Conservation (phyloP, 1,140 invertebrate species). For the Drosophila baimaii region DNA sequence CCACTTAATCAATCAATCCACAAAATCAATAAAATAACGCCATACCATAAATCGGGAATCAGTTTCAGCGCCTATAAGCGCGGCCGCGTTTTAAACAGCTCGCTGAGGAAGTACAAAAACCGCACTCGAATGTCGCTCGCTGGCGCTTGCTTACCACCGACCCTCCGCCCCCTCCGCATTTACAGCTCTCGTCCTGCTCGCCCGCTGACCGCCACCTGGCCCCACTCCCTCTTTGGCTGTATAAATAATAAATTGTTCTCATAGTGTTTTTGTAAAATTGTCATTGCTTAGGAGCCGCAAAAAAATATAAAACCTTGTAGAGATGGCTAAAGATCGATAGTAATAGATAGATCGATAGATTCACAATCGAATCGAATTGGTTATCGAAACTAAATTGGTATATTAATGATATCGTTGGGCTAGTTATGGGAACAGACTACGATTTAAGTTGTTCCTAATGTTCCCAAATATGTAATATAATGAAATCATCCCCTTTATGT, state of each 20-base stretch:
- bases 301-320: not conserved
- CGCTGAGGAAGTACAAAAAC: constrained; percentile 13
- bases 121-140: constrained; percentile 55
- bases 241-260: constrained; percentile 51
- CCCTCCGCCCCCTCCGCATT: constrained; percentile 25
- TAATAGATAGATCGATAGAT: not conserved
- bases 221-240: constrained; percentile 45
- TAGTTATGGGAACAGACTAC: not conserved
- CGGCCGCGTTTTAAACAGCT: constrained; percentile 47
- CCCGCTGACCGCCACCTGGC: constrained; percentile 24
- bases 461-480: not conserved
- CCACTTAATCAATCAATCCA: constrained; percentile 15
- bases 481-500: too few species aligned
- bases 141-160: constrained; percentile 56
- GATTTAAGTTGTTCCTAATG: not conserved
- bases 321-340: not conserved
- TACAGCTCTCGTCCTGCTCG: constrained; percentile 47
- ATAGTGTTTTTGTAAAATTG: constrained; percentile 73
- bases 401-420: too few species aligned
- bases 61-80: constrained; percentile 30
- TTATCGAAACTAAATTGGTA: not conserved
- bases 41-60: constrained; percentile 44
- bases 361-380: not conserved
- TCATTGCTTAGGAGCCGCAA: constrained; percentile 74
- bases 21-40: constrained; percentile 23